These are phyloP conservation scores for Diabrotica virgifera DNA, from an alignment of 1,140 invertebrate species.

Conservation along the genomic window DNA sequence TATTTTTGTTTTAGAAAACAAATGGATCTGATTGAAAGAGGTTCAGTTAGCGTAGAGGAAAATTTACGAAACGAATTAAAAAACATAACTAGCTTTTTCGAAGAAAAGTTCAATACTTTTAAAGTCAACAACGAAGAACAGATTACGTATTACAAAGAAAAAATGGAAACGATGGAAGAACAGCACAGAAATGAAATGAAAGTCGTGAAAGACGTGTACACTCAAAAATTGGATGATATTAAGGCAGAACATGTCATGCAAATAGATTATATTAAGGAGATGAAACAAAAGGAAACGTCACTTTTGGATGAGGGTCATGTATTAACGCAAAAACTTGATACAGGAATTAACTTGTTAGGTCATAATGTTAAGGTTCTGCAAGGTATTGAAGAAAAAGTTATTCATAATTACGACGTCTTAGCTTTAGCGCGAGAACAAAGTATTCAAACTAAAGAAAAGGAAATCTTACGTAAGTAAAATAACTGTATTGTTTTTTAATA, in stretches of 20 bases:
- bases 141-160: constrained; percentile 44
- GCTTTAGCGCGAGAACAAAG: constrained; percentile 45
- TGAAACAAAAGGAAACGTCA: constrained; percentile 46
- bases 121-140: constrained; percentile 42
- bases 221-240: constrained; percentile 45
- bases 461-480: constrained; percentile 42
- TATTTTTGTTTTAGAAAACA: constrained; percentile 47
- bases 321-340: constrained; percentile 49
- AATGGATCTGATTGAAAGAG: constrained; percentile 49
- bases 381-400: constrained; percentile 35
- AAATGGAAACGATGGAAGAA: constrained; percentile 44
- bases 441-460: constrained; percentile 43
- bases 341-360: constrained; percentile 46
- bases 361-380: constrained; percentile 42
- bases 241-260: constrained; percentile 45
- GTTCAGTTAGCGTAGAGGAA: constrained; percentile 47
- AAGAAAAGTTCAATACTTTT: constrained; percentile 42
- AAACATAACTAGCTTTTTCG: constrained; percentile 40
- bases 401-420: constrained; percentile 45
- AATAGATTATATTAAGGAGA: constrained; percentile 50
- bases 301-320: constrained; percentile 46
- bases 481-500: no score
- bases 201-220: constrained; percentile 45
- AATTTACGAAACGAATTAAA: constrained; percentile 48
- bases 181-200: constrained; percentile 49